These are phyloP conservation scores for Ornithoptera alexandrae DNA, from an alignment of 2,888 invertebrate species.

Conservation along the genomic window DNA sequence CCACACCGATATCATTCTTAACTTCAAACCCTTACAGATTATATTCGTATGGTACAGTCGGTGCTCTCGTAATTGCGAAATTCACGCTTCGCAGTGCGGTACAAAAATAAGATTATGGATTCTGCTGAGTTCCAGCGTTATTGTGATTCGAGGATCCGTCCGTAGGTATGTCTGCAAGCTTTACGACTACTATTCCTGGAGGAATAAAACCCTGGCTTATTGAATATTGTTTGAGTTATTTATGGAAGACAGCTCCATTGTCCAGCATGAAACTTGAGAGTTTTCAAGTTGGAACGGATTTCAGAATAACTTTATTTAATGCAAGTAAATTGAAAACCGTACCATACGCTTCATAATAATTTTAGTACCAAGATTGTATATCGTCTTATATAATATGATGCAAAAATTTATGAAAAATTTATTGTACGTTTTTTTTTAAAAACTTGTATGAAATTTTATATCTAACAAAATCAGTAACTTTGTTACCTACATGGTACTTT, in stretches of 20 bases:
- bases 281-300: constrained; percentile 34
- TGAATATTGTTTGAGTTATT: constrained; percentile 77
- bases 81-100: constrained; percentile 79
- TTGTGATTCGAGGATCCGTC: constrained; percentile 81
- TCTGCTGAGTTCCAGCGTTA: constrained; percentile 77
- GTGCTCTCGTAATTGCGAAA: constrained; percentile 75
- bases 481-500: too few relatives aligned
- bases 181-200: constrained; percentile 78
- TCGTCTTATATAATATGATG: too few relatives aligned
- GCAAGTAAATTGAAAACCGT: constrained; percentile 12
- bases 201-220: constrained; percentile 74
- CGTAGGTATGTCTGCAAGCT: constrained; percentile 76
- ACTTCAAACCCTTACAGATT: constrained; percentile 45
- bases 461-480: too few relatives aligned
- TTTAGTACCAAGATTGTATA: background rate
- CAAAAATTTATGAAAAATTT: too few relatives aligned
- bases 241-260: constrained; percentile 73
- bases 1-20: constrained; percentile 57
- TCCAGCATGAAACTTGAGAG: constrained; percentile 44
- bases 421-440: too few relatives aligned
- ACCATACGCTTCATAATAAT: background rate
- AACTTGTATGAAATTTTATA: too few relatives aligned
- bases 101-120: constrained; percentile 81
- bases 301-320: constrained; percentile 21
- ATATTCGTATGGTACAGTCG: constrained; percentile 49